These are phyloP conservation scores for Phalacrocorax carbo DNA, from an alignment of 2,113 vertebrate genomes.

Conservation along the genomic window DNA sequence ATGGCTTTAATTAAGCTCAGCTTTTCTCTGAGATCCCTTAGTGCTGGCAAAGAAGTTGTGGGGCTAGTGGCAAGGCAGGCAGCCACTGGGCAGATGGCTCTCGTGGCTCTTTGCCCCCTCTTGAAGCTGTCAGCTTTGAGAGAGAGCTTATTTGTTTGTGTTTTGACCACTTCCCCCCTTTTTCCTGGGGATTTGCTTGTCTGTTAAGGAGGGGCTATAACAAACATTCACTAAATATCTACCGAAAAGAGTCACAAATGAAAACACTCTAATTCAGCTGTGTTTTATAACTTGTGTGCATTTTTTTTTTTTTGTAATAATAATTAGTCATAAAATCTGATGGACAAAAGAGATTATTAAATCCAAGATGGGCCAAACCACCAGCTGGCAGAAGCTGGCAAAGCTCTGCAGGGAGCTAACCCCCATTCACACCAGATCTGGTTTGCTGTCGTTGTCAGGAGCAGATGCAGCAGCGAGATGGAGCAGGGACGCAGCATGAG, in stretches of 20 bases:
- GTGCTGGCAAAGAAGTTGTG: not conserved
- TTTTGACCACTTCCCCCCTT: not conserved
- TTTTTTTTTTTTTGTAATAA: not conserved
- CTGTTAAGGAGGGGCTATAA: not conserved
- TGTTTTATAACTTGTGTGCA: not conserved
- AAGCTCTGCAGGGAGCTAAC: not conserved
- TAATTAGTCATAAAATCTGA: not conserved
- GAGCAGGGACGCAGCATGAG: not conserved
- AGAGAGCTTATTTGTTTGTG: not conserved
- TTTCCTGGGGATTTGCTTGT: not conserved
- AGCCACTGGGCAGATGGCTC: not conserved
- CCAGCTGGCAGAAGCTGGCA: not conserved
- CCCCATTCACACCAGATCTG: not conserved
- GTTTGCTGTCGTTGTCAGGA: fast-evolving
- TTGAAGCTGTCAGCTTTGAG: not conserved
- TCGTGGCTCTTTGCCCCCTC: not conserved
- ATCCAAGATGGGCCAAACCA: not conserved
- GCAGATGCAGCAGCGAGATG: not conserved
- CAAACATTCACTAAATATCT: not conserved
- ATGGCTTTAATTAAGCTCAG: not conserved
- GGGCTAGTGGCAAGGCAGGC: not conserved
- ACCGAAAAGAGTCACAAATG: not conserved
- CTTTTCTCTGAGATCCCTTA: not conserved
- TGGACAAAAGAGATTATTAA: not conserved
- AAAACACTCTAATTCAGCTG: not conserved